These are phyloP conservation scores for Silurus glanis DNA, from an alignment of 2,113 vertebrate genomes.

Conservation along the genomic window DNA sequence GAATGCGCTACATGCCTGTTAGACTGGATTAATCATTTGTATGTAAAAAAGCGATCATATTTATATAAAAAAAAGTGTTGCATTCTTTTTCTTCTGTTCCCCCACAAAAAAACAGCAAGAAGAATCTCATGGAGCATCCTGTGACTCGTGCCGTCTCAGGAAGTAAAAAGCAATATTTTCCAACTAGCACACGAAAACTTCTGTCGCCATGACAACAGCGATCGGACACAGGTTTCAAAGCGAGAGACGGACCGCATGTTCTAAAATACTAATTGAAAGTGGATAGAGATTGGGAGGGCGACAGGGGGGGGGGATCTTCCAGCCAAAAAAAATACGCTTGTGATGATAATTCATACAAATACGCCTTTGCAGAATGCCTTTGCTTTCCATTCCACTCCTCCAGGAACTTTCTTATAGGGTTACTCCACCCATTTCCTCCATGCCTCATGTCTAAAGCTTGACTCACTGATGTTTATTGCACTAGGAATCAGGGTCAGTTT, in stretches of 20 bases:
- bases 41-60: too few species aligned
- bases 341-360: neutral
- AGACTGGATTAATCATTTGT: neutral
- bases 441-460: conserved; percentile 58
- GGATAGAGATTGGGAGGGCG: neutral
- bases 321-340: neutral
- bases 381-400: neutral
- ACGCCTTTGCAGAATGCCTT: conserved; percentile 28
- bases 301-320: neutral
- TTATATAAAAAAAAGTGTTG: neutral
- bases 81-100: neutral
- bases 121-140: neutral
- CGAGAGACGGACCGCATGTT: too few species aligned
- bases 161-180: conserved; percentile 12
- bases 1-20: neutral
- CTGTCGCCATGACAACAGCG: neutral
- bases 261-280: neutral
- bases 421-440: conserved; percentile 28
- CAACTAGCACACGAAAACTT: conserved; percentile 6
- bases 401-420: neutral
- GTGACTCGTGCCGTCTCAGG: too few species aligned
- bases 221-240: neutral
- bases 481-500: conserved; percentile 73
- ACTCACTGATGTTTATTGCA: conserved; percentile 70
- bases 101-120: neutral